A percentile compares a stretch with the other conserved stretches of the same genome.
Evolutionary conservation across 92 coral and sea anemone genomes (phyloP).

Genomic region (Zoanthus sociatus): DNA sequence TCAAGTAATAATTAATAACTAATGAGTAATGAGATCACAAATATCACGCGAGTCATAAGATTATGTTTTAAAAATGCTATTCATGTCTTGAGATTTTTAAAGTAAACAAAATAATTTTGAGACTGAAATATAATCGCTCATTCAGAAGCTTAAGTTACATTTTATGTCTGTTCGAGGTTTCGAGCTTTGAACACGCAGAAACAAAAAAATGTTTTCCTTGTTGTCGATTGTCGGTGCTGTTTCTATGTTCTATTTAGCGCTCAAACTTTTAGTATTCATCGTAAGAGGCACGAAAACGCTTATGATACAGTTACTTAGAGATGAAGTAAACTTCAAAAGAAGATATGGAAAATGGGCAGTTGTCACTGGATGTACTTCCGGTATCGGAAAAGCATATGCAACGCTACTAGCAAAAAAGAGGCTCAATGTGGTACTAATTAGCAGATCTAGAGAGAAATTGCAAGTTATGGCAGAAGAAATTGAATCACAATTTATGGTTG

Average conservation of each 20-base stretch:
- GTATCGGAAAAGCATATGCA: constrained; percentile 34
- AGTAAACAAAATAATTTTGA: too few relatives aligned
- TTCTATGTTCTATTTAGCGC: not conserved
- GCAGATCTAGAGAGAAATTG: constrained; percentile 74
- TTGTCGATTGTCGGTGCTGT: constrained; percentile 5
- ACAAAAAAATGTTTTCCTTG: not conserved
- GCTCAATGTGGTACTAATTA: not conserved
- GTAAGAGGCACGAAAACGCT: constrained; percentile 5
- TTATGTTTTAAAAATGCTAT: too few relatives aligned
- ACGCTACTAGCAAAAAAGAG: constrained; percentile 3
- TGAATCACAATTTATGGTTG: constrained; percentile 64
- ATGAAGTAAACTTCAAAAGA: not conserved
- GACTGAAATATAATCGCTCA: too few relatives aligned
- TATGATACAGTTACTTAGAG: not conserved
- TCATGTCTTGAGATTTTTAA: too few relatives aligned
- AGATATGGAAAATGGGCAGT: constrained; percentile 26
- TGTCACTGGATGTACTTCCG: constrained; percentile 19
- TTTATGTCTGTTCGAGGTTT: too few relatives aligned
- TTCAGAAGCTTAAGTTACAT: too few relatives aligned
- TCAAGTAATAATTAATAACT: too few relatives aligned
- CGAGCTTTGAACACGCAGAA: not conserved
- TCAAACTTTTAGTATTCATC: not conserved
- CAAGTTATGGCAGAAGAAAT: constrained; percentile 76
- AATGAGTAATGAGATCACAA: too few relatives aligned
- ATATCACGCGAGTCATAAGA: too few relatives aligned